Evolutionary conservation across 2,797 vertebrate species (phyloP), one percentile per base, ranked within the genome.

Genomic region (Phylloscopus collybita): DNA sequence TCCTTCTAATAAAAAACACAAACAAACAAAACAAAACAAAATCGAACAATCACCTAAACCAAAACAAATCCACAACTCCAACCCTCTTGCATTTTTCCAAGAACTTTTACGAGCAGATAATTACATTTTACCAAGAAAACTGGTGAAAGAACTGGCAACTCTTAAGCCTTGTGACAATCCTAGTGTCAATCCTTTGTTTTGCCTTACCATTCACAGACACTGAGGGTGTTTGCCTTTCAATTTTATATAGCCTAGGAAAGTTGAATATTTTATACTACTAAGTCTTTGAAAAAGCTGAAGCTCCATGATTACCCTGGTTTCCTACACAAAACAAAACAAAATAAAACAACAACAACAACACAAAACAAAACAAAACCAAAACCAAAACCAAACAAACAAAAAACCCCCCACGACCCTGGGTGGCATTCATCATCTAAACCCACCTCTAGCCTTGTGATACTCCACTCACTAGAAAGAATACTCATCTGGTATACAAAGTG

Each of bases 1-100:
- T 12, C 0, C 2, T 27, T 22, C 6, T 4, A 5, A 6, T 16
- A 9, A 47, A 49, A 57, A 16, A 13, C 38, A 13, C 40, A 66
- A 17, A 27, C 2, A 8, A 27, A 59, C 9, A 13, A 56, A 56
- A 47, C 11, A 26, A 50, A 50, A 13, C 5, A 34, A 62, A 34
- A 49, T 7, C 6, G 14, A 26, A 16, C 32, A 47, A 49, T 16
- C 56, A 57, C 5, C 8, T 1, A 15, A n/a, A 36, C 25, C 6
- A 38, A 71, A 71, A 51, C 8, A 44, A 42, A 29, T 4, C 3
- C 23, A 26, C 5, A 80, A 45, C 20, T 76, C 13, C 22, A 80
- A 22, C 13, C 21, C 16, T 36, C 38, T 18, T 76, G 4, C 20
- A 45, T 27, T 81, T 27, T 59, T 45, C 56, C 44, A 51, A 71